Evolutionary conservation across 2,888 invertebrate genomes (phyloP).

Genomic region (Catocala nupta): DNA sequence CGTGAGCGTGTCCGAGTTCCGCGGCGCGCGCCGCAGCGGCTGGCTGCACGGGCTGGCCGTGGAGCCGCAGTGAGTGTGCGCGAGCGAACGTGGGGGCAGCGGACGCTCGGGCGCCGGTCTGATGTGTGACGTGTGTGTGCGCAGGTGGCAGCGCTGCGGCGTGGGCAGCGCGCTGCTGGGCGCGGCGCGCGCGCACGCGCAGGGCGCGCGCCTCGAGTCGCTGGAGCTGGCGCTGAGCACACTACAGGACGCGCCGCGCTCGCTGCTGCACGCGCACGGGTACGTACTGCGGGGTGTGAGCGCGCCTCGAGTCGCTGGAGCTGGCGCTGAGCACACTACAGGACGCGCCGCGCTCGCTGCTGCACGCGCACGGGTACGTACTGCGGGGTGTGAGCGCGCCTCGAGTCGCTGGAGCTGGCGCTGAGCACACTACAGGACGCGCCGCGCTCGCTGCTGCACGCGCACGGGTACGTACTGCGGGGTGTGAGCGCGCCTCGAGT

Average conservation of each 20-base stretch:
- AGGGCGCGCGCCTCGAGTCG: slow-evolving; percentile 31
- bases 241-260: slow-evolving; percentile 51
- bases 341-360: slow-evolving; percentile 45
- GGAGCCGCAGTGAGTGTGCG: slow-evolving; percentile 33
- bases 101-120: slow-evolving; percentile 13
- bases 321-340: slow-evolving; percentile 51
- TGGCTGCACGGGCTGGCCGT: slow-evolving; percentile 64
- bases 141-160: slow-evolving; percentile 6
- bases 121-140: too few relatives aligned
- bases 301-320: slow-evolving; percentile 37
- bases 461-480: slow-evolving; percentile 23
- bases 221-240: slow-evolving; percentile 48
- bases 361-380: slow-evolving; percentile 42
- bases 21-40: slow-evolving; percentile 54
- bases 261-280: slow-evolving; percentile 47
- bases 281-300: neutral
- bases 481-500: slow-evolving; percentile 11
- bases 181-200: slow-evolving; percentile 32
- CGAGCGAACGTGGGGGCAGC: slow-evolving; percentile 53
- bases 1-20: slow-evolving; percentile 58
- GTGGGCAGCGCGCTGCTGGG: slow-evolving; percentile 46
- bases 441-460: slow-evolving; percentile 51
- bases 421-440: slow-evolving; percentile 49
- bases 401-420: slow-evolving; percentile 45
- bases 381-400: neutral